Base-by-base conservation (phyloP, 2,888 invertebrate species). In the Acanthosepion esculentum region DNA sequence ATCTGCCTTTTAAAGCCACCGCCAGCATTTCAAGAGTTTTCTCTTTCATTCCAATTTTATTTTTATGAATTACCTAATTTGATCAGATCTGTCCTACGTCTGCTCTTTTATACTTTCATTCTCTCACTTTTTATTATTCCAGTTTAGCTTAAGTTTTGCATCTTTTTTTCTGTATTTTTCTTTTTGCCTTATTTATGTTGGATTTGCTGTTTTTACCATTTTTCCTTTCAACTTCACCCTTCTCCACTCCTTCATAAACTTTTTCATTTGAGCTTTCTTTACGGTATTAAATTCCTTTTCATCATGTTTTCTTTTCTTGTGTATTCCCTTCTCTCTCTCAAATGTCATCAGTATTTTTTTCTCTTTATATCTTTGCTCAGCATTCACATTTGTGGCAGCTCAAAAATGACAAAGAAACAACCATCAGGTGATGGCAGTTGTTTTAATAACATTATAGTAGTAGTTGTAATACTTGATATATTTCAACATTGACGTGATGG, bases 11-110 rank as follows among this genome's bases (percentile, higher is more conserved):
- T 33, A 33, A 78, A 78, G n/a, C 78, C 78, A 78, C n/a, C n/a
- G n/a, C 78, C n/a, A 78, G n/a, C n/a, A 78, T 78, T 78, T 78
- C 78, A 78, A 78, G n/a, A 78, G 33, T 78, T 78, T 33, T n/a
- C 78, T 78, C 33, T 41, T 41, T n/a, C n/a, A 78, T 15, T 78
- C n/a, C 78, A 78, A n/a, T n/a, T n/a, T 78, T n/a, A 78, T 78
- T 78, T 78, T n/a, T 78, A 78, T 78, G 78, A 78, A 78, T 78
- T n/a, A 78, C n/a, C 78, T 78, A 78, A 78, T 78, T 41, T n/a
- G 78, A 78, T 78, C n/a, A 78, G n/a, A 78, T 78, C n/a, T 33
- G n/a, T n/a, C 78, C n/a, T 33, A n/a, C 33, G n/a, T 78, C 33
- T 8, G n/a, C n/a, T 78, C n/a, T 78, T n/a, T 78, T 15, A 78